Conservation (phyloP, 2,888 invertebrate species). For the Phyllotreta striolata region DNA sequence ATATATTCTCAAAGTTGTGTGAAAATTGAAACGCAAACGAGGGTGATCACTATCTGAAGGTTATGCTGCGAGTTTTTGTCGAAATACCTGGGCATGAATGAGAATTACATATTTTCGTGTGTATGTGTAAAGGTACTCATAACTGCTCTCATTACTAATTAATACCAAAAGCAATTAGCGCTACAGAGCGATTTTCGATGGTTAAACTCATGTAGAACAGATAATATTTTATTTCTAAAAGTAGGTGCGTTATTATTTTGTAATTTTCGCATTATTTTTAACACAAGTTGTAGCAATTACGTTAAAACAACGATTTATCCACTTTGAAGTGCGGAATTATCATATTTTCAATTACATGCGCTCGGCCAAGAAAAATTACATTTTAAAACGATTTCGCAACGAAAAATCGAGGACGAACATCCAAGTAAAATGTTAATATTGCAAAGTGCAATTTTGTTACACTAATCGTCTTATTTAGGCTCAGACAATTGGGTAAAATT, state of each 20-base stretch:
- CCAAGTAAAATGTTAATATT: conserved; percentile 8
- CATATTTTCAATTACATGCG: conserved; percentile 20
- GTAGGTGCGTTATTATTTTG: too few relatives aligned
- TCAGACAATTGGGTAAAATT: conserved; percentile 3
- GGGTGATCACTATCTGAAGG: conserved; percentile 14
- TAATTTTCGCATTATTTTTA: not conserved
- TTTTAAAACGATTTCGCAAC: conserved; percentile 20
- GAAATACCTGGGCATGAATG: conserved; percentile 9
- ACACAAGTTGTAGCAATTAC: not conserved
- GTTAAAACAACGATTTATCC: too few relatives aligned
- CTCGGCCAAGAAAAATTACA: conserved; percentile 21
- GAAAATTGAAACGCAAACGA: conserved; percentile 18
- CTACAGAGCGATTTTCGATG: too few relatives aligned
- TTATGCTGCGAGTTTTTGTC: conserved; percentile 2
- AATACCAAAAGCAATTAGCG: too few relatives aligned
- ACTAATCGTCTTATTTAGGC: not conserved
- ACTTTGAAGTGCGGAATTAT: conserved; percentile 19
- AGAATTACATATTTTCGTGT: not conserved
- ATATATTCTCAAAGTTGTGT: conserved; percentile 19
- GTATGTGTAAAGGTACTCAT: too few relatives aligned
- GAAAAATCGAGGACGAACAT: conserved; percentile 9
- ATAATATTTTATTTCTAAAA: too few relatives aligned
- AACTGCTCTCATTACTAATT: too few relatives aligned
- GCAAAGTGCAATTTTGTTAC: conserved; percentile 9
- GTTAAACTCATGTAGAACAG: too few relatives aligned